Conservation (phyloP, 2,888 invertebrate species). For the Trichopoda pennipes region DNA sequence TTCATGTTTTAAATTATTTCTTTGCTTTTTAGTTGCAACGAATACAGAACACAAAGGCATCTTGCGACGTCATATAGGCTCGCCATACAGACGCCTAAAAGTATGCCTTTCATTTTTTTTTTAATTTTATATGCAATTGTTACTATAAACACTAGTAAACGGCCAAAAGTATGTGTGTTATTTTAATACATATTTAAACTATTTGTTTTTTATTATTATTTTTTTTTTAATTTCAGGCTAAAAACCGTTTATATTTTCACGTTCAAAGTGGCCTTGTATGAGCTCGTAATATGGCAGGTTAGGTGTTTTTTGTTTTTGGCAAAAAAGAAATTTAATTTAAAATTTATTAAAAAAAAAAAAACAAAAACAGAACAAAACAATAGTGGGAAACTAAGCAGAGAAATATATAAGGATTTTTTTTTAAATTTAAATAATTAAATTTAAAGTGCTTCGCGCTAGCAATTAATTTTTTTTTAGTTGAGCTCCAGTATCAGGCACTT, state of each 20-base stretch:
- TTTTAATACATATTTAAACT: conserved; percentile 29
- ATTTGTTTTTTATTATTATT: neutral
- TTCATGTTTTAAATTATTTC: conserved; percentile 17
- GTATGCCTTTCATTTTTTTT: conserved; percentile 64
- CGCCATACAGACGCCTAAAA: conserved; percentile 70
- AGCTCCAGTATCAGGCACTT: too few species aligned
- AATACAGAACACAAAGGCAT: conserved; percentile 55
- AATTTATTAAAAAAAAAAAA: too few species aligned
- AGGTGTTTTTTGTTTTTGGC: neutral
- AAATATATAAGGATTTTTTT: too few species aligned
- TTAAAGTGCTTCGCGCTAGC: too few species aligned
- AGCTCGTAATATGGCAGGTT: neutral
- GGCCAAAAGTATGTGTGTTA: conserved; percentile 1
- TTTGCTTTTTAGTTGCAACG: conserved; percentile 28
- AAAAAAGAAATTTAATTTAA: neutral
- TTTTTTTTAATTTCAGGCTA: conserved; percentile 32
- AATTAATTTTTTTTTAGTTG: too few species aligned
- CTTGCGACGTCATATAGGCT: conserved; percentile 70
- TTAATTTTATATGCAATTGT: conserved; percentile 27
- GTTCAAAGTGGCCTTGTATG: neutral
- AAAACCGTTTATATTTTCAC: neutral
- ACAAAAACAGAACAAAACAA: too few species aligned
- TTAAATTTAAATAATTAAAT: too few species aligned
- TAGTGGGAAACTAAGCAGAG: too few species aligned
- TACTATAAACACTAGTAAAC: neutral